phyloP scores from a whole-genome alignment of 2,113 vertebrate genomes.

The Centropus bengalensis region DNA sequence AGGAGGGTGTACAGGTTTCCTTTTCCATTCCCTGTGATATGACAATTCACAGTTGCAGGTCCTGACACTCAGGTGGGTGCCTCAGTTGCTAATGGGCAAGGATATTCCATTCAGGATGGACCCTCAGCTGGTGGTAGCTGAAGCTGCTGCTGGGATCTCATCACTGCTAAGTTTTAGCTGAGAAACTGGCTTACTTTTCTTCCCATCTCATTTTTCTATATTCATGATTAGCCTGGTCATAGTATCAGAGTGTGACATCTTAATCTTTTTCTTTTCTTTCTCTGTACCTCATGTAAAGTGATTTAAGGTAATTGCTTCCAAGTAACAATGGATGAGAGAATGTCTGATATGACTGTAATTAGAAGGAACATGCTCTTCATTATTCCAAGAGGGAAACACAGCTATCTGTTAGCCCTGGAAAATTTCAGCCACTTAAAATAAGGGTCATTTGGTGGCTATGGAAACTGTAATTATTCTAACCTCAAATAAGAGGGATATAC shows the following conservation, averaged over 20 bases:
- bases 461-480: constrained; percentile 33
- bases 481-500: neutral
- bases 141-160: neutral
- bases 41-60: neutral
- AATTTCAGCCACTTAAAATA: constrained; percentile 32
- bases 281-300: neutral
- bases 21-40: neutral
- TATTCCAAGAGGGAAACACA: constrained; percentile 1
- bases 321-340: neutral
- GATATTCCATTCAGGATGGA: neutral
- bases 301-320: neutral
- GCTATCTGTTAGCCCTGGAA: neutral
- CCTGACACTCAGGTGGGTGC: accelerated
- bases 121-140: neutral
- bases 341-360: neutral
- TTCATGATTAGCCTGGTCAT: neutral
- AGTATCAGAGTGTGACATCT: neutral
- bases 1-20: neutral
- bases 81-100: neutral
- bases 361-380: constrained; percentile 2
- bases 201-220: neutral
- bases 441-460: constrained; percentile 30
- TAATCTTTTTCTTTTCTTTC: neutral
- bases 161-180: neutral
- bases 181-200: neutral